Base-by-base conservation (phyloP, 2,888 invertebrate species). In the Erannis defoliaria region DNA sequence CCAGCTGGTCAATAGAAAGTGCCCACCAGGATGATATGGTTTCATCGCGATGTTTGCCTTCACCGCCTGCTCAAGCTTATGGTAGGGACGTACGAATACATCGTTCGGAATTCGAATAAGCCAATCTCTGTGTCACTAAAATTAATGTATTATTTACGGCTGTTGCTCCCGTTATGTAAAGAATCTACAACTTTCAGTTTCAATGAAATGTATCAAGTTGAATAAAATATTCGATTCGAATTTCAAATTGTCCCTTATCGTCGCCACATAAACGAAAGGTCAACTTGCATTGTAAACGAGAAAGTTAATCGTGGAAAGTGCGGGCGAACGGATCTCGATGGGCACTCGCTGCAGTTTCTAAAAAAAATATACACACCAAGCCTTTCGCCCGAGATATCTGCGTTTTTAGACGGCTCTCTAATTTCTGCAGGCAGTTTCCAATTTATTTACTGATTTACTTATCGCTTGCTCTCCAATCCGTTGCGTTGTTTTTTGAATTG, bases 221-320 rank as follows among this genome's bases (percentile, higher is more conserved):
- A 54, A 55, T 59, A 37, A 19, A 23, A 50, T n/a, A 54, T 60
- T 70, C 55, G 54, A 71, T 72, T 71, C 71, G 69, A 74, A 73
- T 75, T 78, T 77, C 73, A 75, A 77, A 81, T 78, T 81, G 84
- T 84, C 84, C 85, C 85, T 82, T 83, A 84, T 84, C 78, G 73
- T 80, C 81, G 80, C 81, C 62, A 67, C 85, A 87, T 88, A 90
- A 90, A 88, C 81, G 89, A 87, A 88, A 90, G 90, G 91, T 90
- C 89, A 89, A 82, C 78, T 85, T 81, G 82, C 84, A 88, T 89
- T 88, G 88, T 87, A 84, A 88, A 88, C 85, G 88, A 89, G 92
- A 92, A 92, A 91, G 92, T 92, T 90, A 87, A 90, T 90, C 87
- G 87, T 87, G 89, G 90, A 92, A 91, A 92, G 92, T 90, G 85